Base-by-base conservation (phyloP, 1,140 invertebrate species). In the Triops longicaudatus region DNA sequence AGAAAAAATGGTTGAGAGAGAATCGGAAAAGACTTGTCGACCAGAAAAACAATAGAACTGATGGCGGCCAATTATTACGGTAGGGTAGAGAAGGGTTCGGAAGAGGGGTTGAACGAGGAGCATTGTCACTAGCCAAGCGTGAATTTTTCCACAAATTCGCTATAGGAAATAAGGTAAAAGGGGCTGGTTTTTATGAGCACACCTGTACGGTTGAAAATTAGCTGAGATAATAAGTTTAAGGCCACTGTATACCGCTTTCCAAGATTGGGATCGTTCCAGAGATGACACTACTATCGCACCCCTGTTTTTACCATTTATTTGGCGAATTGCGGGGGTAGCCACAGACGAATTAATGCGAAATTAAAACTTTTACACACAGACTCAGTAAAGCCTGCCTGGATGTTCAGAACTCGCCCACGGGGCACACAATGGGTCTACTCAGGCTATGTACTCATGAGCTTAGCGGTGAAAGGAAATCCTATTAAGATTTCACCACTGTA, bases 61-160 rank as follows among this genome's bases (percentile, higher is more conserved):
- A 63, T 63, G 50, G 50, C 50, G 2, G 2, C 50, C 50, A 63
- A 63, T 63, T 63, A 63, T 63, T 63, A 63, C 50, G 50, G 50
- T 14, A 9, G 2, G 7, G 31, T 17, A 17, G 50, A 14, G 50
- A 22, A 63, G 17, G 50, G 17, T n/a, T n/a, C n/a, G 14, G 22
- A 14, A 63, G 14, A 63, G 50, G 50, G 50, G 50, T 22, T 63
- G 11, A 63, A 63, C 10, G 50, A 63, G 9, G 14, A 63, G 50
- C 50, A 6, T 63, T 63, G 50, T 63, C 14, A 63, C 50, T 63
- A 63, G 50, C 50, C 50, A 63, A 63, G 50, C 50, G 50, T 63
- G 50, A 63, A 63, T 63, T 63, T 63, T 63, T 14, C 14, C 14
- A 44, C 50, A n/a, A 6, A 4, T 63, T 37, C 31, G 31, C 31